Evolutionary conservation across 2,797 vertebrate species (phyloP), one percentile per base, ranked within the genome.

Genomic region (Vespertilio murinus): DNA sequence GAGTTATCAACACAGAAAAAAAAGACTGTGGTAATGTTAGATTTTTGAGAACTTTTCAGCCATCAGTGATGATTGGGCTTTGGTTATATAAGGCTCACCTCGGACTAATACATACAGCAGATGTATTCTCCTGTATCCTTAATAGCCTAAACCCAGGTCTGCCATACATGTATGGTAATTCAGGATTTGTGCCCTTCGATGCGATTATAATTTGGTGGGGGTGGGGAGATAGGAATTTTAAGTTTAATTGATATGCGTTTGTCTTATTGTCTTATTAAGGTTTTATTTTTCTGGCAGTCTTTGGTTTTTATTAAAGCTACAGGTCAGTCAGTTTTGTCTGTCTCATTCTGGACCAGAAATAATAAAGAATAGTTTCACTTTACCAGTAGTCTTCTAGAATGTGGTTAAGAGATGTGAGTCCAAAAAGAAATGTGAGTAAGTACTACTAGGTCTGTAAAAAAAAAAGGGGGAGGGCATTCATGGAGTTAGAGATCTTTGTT

Each of bases 401-500:
- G 47, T 91, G 64, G 4, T n/a, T 81, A 70, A 93, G 18, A 80
- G 75, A 93, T 40, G 67, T 28, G 79, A 25, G 45, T 56, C 35
- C 65, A 65, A 30, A 91, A 94, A 81, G 71, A 93, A 91, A 84
- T 71, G 10, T 92, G 52, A 93, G 52, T 69, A 64, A 69, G 42
- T 65, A 73, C 74, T 61, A 0, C 28, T 79, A 25, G 42, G 25
- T 54, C 30, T 54, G 87, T 87, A 33, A 80, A 79, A 79, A 56
- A 38, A 42, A 42, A 38, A 42, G 11, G 47, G 28, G 52, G 38
- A 61, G 65, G 14, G 8, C 73, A 79, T 80, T 74, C 14, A 49
- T 33, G 52, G 38, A 92, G 52, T 61, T 92, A 33, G 54, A 86
- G 52, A 47, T 92, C 64, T 49, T 80, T 85, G 64, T 81, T 90